Evolutionary conservation across 2,888 invertebrate species (phyloP), one percentile per base, ranked within the genome.

Genomic region (Matsumyia berberina): DNA sequence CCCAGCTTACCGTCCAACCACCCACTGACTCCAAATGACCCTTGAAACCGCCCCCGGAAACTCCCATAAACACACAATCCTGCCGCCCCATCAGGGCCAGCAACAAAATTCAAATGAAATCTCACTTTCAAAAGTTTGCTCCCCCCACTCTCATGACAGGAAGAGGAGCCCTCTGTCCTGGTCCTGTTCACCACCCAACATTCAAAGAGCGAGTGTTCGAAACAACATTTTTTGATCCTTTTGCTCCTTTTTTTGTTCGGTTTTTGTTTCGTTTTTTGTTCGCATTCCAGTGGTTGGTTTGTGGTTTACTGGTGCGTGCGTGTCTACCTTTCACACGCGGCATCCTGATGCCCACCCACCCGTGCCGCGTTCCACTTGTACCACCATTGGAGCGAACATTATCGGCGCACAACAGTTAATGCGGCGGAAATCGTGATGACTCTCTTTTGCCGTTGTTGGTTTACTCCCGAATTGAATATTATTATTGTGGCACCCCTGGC

Each of bases 371-470:
- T 19, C 69, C 39, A 1, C 11, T 12, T 9, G n/a, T 17, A 24
- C 24, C n/a, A 37, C 9, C 35, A 31, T 51, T 17, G 60, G 17
- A 46, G 53, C 60, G 1, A 1, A 67, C 60, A 80, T 80, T 73
- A 67, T 73, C 67, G 49, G 67, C 78, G 55, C 66, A 57, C 77
- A n/a, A 69, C 77, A 67, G 83, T 83, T 83, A 83, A 83, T 83
- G 83, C 67, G 83, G 78, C 83, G 78, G 83, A 83, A 78, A 78
- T 78, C 67, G 67, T 83, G 82, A 83, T 78, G 83, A 83, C 78
- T 83, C 83, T 78, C 78, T 83, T 78, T 78, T n/a, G n/a, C n/a
- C 83, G 83, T 57, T 67, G 83, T 83, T 83, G 83, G 83, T 78
- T 78, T 67, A 78, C 57, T 83, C 67, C n/a, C 55, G 83, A 83